phyloP scores from a whole-genome alignment of 2,113 vertebrate genomes.

The Bufo gargarizans region DNA sequence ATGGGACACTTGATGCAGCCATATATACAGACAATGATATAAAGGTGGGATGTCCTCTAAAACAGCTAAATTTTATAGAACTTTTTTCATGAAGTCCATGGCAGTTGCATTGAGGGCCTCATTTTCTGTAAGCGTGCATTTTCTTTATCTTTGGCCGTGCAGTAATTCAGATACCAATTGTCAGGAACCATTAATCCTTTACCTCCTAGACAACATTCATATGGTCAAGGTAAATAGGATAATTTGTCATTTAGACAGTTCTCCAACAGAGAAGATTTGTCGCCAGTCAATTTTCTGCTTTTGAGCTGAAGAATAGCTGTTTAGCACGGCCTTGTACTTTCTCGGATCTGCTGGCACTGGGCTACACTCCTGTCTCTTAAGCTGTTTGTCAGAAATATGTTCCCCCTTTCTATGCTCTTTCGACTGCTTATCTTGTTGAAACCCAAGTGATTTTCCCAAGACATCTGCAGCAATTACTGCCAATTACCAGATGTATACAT shows the following conservation, averaged over 20 bases:
- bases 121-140: neutral
- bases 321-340: conserved; percentile 28
- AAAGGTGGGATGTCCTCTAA: neutral
- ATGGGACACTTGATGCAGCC: too few species aligned
- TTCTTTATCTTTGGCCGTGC: neutral
- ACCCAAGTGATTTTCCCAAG: neutral
- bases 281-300: conserved; percentile 53
- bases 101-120: neutral
- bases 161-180: conserved; percentile 4
- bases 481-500: conserved; percentile 1
- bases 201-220: conserved; percentile 49
- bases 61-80: neutral
- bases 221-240: conserved; percentile 58
- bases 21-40: too few species aligned
- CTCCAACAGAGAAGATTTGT: conserved; percentile 51
- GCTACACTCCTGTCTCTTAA: conserved; percentile 1
- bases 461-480: conserved; percentile 11
- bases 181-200: conserved; percentile 62
- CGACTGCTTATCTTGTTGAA: conserved; percentile 19
- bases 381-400: conserved; percentile 37
- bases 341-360: conserved; percentile 17
- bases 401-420: neutral
- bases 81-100: neutral
- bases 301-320: conserved; percentile 4
- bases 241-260: conserved; percentile 61